Conservation (phyloP, 2,888 invertebrate species). For the Crepidodera aurea region DNA sequence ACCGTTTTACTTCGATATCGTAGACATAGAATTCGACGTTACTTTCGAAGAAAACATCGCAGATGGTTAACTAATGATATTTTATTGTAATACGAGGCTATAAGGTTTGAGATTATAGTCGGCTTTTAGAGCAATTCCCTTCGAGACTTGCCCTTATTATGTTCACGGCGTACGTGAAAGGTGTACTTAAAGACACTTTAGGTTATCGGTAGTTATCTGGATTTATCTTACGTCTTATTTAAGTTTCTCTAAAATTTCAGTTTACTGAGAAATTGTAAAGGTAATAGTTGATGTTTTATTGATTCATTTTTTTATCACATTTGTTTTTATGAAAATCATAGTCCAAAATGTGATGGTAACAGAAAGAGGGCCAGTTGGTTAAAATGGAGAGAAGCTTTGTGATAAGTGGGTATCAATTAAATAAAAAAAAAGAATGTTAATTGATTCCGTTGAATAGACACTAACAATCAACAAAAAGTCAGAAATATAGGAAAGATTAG, state of each 20-base stretch:
- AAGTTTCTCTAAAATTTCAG: constrained; percentile 23
- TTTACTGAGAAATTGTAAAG: neutral
- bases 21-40: constrained; percentile 13
- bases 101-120: constrained; percentile 37
- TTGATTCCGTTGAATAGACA: too few species aligned
- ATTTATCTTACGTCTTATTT: constrained; percentile 40
- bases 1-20: constrained; percentile 1
- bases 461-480: too few species aligned
- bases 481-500: too few species aligned
- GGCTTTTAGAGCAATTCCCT: constrained; percentile 34
- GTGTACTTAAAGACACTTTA: constrained; percentile 32
- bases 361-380: too few species aligned
- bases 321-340: too few species aligned
- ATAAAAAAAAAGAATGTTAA: too few species aligned
- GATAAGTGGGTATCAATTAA: too few species aligned
- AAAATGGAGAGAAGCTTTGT: too few species aligned
- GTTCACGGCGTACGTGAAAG: constrained; percentile 34
- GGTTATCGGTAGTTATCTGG: constrained; percentile 31
- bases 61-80: constrained; percentile 34
- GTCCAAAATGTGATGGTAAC: too few species aligned
- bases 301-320: too few species aligned
- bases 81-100: constrained; percentile 37
- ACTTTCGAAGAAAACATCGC: constrained; percentile 10
- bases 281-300: too few species aligned
- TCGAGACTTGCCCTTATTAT: constrained; percentile 33